These are phyloP conservation scores for Caenorhabditis virilis DNA, from an alignment of 2,888 invertebrate genomes.

Conservation along the genomic window DNA sequence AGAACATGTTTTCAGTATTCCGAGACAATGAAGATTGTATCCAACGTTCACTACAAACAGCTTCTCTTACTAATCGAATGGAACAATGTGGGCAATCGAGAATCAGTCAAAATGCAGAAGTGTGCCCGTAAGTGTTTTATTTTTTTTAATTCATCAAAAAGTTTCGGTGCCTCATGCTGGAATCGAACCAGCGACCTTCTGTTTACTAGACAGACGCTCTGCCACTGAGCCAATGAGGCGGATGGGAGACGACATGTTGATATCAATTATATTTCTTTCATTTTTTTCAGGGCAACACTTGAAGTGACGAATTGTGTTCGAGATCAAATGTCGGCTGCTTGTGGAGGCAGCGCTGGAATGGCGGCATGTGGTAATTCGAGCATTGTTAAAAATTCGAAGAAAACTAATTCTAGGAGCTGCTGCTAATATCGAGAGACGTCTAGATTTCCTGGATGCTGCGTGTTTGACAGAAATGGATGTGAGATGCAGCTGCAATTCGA, in stretches of 20 bases:
- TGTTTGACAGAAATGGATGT: slow-evolving; percentile 42
- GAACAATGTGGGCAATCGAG: slow-evolving; percentile 24
- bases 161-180: slow-evolving; percentile 64
- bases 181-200: slow-evolving; percentile 68
- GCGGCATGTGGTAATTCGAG: slow-evolving; percentile 22
- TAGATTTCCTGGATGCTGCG: slow-evolving; percentile 35
- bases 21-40: slow-evolving; percentile 30
- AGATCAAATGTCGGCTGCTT: slow-evolving; percentile 16
- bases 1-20: slow-evolving; percentile 15
- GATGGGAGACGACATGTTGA: too few relatives aligned
- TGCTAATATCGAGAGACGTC: slow-evolving; percentile 36
- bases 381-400: background rate
- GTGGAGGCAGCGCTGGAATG: slow-evolving; percentile 18
- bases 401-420: slow-evolving; percentile 18
- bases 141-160: too few relatives aligned
- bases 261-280: background rate
- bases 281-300: slow-evolving; percentile 9
- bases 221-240: slow-evolving; percentile 67
- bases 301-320: slow-evolving; percentile 24
- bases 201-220: slow-evolving; percentile 68
- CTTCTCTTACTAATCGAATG: slow-evolving; percentile 31
- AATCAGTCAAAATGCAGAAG: slow-evolving; percentile 6
- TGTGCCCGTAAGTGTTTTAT: slow-evolving; percentile 31
- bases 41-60: slow-evolving; percentile 20
- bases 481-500: slow-evolving; percentile 27